Percentiles rank a stretch among this genome's conserved stretches.
Evolutionary conservation across 2,888 invertebrate species (phyloP).

Genomic region (Abrostola tripartita): DNA sequence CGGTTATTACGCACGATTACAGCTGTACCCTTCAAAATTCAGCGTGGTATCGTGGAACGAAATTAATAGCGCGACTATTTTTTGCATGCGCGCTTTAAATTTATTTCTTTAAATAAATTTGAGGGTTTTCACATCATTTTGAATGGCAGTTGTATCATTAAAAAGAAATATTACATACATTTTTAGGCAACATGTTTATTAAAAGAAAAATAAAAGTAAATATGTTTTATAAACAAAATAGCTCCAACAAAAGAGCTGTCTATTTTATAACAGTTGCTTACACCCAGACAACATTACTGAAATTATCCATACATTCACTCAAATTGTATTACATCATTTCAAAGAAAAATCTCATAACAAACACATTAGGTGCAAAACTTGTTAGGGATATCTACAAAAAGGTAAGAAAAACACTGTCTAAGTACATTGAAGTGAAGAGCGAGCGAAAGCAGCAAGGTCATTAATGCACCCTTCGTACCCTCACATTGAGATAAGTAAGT

Average conservation of each 20-base stretch:
- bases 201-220: no score
- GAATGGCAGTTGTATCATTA: no score
- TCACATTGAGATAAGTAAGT: conserved; percentile 81
- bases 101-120: no score
- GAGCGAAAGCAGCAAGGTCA: conserved; percentile 69
- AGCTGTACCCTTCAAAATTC: not conserved
- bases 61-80: not conserved
- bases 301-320: conserved; percentile 39
- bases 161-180: no score
- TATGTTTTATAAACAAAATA: not conserved
- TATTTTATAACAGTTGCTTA: conserved; percentile 32
- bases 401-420: conserved; percentile 65
- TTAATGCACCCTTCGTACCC: conserved; percentile 81
- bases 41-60: not conserved
- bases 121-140: no score
- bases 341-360: conserved; percentile 64
- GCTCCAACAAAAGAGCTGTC: conserved; percentile 16
- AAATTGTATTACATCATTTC: conserved; percentile 36
- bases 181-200: no score
- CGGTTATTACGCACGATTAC: conserved; percentile 15
- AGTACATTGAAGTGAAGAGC: conserved; percentile 62
- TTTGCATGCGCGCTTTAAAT: no score
- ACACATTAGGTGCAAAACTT: conserved; percentile 74
- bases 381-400: conserved; percentile 61
- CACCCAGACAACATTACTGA: conserved; percentile 35